phyloP scores from a whole-genome alignment of 2,888 invertebrate species.

The Prosapia bicincta region DNA sequence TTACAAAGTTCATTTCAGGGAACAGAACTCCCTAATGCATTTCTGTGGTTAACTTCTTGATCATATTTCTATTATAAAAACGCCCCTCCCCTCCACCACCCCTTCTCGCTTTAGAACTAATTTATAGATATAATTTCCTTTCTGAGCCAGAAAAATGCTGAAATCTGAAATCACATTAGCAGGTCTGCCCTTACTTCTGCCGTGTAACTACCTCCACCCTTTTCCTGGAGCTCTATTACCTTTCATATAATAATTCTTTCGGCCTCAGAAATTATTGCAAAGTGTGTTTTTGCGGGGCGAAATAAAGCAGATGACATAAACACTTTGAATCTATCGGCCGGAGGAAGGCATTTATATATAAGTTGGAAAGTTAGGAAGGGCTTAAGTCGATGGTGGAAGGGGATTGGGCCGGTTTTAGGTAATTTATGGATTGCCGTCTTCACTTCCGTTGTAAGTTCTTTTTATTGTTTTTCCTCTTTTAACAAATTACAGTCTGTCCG shows the following conservation, averaged over 20 bases:
- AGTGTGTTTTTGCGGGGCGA: neutral
- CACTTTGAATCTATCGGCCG: neutral
- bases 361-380: neutral
- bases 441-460: neutral
- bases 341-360: neutral
- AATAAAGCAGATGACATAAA: neutral
- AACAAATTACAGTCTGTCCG: neutral
- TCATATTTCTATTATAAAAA: neutral
- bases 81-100: neutral
- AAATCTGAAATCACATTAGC: conserved; percentile 2
- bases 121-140: conserved; percentile 2
- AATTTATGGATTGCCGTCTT: neutral
- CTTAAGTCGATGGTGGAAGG: neutral
- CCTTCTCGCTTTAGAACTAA: neutral
- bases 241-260: neutral
- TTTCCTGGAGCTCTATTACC: neutral
- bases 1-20: neutral
- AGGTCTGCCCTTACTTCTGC: neutral
- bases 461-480: neutral
- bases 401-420: neutral
- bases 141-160: conserved; percentile 2
- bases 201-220: neutral
- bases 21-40: neutral
- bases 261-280: neutral
- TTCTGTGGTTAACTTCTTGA: neutral